Evolutionary conservation across 2,888 invertebrate species (phyloP), one percentile per base, ranked within the genome.

Genomic region (Elysia crispata): DNA sequence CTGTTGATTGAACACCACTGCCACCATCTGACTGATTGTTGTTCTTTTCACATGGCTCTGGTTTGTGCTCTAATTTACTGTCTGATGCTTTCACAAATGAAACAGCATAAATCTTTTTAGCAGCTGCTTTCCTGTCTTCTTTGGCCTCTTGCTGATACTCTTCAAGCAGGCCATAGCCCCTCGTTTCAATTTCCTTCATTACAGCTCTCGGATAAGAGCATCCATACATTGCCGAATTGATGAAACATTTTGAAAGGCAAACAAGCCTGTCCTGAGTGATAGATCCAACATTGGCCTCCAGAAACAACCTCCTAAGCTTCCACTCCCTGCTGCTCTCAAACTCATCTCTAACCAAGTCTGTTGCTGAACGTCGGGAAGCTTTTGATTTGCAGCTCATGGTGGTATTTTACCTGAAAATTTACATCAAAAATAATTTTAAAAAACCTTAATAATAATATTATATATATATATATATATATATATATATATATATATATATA

Each of bases 281-380:
- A 86, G 94, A 95, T 13, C 95, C 94, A 86, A 95, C 95, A 90
- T 98, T 96, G 0, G 95, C 94, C 73, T 94, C 87, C 93, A 98
- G 95, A 91, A 98, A 98, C 83, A 94, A 94, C 74, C 94, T 94
- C 18, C 97, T 93, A 28, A 98, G 93, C 83, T 95, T 94, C 98
- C 98, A 98, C 87, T 98, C 98, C 83, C 97, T 96, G 57, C 96
- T 96, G 49, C 96, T 96, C 91, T 98, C 98, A 87, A 96, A 85
- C 18, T 86, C 85, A 81, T 84, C 86, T 28, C 88, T 82, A 31
- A 86, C 84, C 50, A 69, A 81, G 57, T 88, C 86, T 25, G 87
- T 83, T 74, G 85, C 84, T 50, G 77, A 41, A 41, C 41, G 5
- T 11, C 41, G 41, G 5, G 41, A 11, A 3, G 41, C 41, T 41